Evolutionary conservation across 2,888 invertebrate genomes (phyloP), one percentile per base, ranked within the genome.

Genomic region (Biston betularia): DNA sequence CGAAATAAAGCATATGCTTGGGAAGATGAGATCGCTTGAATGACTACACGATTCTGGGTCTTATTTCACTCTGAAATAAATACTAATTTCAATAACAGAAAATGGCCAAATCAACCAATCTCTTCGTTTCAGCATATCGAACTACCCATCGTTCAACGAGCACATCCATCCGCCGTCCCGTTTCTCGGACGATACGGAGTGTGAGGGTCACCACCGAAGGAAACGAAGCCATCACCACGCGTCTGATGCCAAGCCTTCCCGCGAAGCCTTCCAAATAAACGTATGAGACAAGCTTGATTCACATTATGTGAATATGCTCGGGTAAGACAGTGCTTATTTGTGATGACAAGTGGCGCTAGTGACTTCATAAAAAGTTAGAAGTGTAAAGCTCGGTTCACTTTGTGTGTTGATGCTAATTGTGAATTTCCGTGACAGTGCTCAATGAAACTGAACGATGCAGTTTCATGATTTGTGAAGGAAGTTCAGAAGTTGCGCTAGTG

Each of bases 81-180:
- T 44, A 54, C 35, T 48, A n/a, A 58, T 40, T 40, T 40, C 42
- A 42, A 42, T 54, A 7, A 54, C 11, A 33, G 38, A 33, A 55
- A 44, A 46, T 35, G 49, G 40, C 14, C 38, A 63, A 63, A 59
- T 68, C 59, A 68, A 68, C 52, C 60, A 60, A 63, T 55, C 63
- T 44, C 59, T 71, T 56, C 73, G 49, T 85, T 93, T 75, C 93
- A 96, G 96, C 94, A 96, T 96, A 95, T 96, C 96, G 78, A 96
- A 96, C 90, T 96, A 96, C 90, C 96, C 96, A 80, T 96, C 96
- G 89, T 97, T 96, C 95, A 96, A 96, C 94, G 97, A 97, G 83
- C 96, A 96, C 89, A 96, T 97, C 84, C 96, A 97, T 94, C 97
- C 97, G 81, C 97, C 97, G 82, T 96, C 96, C 82, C 96, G 97